Evolutionary conservation across 2,888 invertebrate genomes (phyloP).

Genomic region (Cantharis rustica): DNA sequence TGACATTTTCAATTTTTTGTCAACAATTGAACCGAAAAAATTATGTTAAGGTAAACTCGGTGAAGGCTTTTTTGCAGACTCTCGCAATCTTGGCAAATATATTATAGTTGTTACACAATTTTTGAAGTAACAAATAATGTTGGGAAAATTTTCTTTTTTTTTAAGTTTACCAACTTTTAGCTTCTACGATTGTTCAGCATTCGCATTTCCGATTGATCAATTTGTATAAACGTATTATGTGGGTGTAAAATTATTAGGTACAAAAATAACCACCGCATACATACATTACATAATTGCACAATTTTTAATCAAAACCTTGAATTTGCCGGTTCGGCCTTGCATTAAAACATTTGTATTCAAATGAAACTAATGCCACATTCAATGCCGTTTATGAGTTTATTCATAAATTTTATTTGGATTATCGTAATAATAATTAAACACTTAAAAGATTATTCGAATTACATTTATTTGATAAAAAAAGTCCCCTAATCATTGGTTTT

Average conservation of each 20-base stretch:
- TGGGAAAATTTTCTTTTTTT: background rate
- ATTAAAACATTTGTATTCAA: slow-evolving; percentile 23
- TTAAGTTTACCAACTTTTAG: background rate
- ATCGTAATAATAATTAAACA: background rate
- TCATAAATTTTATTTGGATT: background rate
- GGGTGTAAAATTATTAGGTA: background rate
- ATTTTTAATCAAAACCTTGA: background rate
- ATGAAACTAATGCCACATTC: slow-evolving; percentile 10
- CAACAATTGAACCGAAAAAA: background rate
- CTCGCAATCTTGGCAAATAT: background rate
- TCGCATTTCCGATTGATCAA: background rate
- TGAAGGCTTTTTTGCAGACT: background rate
- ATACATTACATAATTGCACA: background rate
- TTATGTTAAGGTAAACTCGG: background rate
- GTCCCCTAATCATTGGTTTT: no score
- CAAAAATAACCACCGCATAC: background rate
- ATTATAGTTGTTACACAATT: background rate
- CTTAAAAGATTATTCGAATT: background rate
- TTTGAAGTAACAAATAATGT: background rate
- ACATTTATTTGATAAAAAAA: background rate
- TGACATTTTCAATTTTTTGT: background rate
- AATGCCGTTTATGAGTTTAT: background rate
- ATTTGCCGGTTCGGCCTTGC: slow-evolving; percentile 3
- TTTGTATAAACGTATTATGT: background rate
- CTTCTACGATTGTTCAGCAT: background rate